Percentiles rank a stretch among this genome's conserved stretches.
Evolutionary conservation across 2,113 vertebrate species (phyloP).

Genomic region (Hydropotes inermis): DNA sequence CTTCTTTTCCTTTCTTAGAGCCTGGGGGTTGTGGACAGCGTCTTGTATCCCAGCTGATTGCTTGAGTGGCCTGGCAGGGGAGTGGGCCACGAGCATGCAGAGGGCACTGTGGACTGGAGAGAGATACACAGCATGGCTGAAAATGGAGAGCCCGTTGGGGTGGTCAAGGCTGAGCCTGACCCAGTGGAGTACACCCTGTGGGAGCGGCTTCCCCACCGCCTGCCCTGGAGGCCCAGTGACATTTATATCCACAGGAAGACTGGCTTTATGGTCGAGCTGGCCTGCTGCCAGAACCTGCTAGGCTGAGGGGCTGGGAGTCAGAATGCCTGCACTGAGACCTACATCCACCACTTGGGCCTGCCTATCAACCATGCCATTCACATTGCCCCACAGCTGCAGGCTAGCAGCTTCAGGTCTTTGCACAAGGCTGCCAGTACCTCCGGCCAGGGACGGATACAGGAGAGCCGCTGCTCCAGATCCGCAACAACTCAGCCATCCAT

Average conservation of each 20-base stretch:
- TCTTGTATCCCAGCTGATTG: accelerated
- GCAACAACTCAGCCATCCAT: conserved; percentile 92
- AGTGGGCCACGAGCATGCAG: not conserved
- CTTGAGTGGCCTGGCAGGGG: not conserved
- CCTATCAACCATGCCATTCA: conserved; percentile 92
- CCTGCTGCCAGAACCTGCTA: conserved; percentile 91
- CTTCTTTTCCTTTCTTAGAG: not conserved
- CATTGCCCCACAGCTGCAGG: conserved; percentile 91
- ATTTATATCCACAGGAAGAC: conserved; percentile 95
- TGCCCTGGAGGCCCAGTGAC: conserved; percentile 88
- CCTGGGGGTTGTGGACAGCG: not conserved
- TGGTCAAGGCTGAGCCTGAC: conserved; percentile 82
- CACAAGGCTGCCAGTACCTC: conserved; percentile 89
- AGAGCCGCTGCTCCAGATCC: conserved; percentile 83
- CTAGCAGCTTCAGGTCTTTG: conserved; percentile 85
- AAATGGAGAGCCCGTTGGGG: conserved; percentile 19
- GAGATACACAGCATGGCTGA: conserved; percentile 63
- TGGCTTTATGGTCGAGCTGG: conserved; percentile 90
- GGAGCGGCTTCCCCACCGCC: conserved; percentile 87
- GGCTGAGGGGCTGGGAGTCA: conserved; percentile 72
- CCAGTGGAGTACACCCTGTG: conserved; percentile 87
- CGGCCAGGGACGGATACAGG: conserved; percentile 85
- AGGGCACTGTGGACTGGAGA: not conserved
- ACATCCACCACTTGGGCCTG: conserved; percentile 89
- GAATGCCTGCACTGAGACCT: conserved; percentile 85